Evolutionary conservation across 2,113 vertebrate species (phyloP).

Genomic region (Nesospiza acunhae): DNA sequence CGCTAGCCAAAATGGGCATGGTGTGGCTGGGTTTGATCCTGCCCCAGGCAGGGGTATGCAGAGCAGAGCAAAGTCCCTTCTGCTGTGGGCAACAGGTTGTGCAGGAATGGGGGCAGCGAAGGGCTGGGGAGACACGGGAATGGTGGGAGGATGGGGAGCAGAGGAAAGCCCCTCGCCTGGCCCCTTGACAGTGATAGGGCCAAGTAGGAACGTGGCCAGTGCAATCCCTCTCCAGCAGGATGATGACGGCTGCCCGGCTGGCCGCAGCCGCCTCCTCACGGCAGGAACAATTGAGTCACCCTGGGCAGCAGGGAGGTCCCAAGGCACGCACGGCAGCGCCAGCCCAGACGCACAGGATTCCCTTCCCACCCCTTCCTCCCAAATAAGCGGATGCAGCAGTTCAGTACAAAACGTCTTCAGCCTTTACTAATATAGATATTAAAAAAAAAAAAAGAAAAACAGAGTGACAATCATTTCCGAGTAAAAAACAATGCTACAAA

Average conservation of each 20-base stretch:
- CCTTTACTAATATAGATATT: slow-evolving; percentile 66
- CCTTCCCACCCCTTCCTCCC: slow-evolving; percentile 48
- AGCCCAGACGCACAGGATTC: slow-evolving; percentile 6
- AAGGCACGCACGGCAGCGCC: background rate
- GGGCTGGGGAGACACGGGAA: background rate
- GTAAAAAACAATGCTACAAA: slow-evolving; percentile 51
- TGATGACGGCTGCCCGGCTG: background rate
- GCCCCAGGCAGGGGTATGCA: fast-evolving
- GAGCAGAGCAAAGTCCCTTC: background rate
- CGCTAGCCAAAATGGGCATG: background rate
- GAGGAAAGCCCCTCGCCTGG: background rate
- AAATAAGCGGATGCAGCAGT: background rate
- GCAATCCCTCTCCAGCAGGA: background rate
- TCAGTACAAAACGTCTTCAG: slow-evolving; percentile 63
- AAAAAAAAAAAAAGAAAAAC: background rate
- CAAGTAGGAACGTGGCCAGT: fast-evolving
- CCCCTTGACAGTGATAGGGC: background rate
- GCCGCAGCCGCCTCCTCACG: fast-evolving
- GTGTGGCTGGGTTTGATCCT: background rate
- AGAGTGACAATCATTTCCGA: background rate
- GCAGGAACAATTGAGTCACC: slow-evolving; percentile 30
- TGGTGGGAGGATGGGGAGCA: background rate
- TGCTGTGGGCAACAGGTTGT: background rate
- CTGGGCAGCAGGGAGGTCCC: background rate
- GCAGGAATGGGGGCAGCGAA: fast-evolving